Base-by-base conservation (phyloP, 1,140 invertebrate species). In the Lutraria rhynchaena region DNA sequence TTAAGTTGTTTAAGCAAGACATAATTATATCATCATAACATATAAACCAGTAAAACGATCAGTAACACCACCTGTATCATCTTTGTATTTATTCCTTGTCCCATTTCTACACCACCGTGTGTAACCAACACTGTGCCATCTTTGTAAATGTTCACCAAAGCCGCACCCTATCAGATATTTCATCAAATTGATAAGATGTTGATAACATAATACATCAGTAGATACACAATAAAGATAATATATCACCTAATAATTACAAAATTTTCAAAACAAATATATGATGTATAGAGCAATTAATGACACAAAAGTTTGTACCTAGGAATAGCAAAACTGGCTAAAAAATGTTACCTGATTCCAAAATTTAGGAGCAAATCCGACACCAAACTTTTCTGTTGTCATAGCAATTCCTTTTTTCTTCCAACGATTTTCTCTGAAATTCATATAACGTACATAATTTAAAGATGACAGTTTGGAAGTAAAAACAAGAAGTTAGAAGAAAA, bases 61-160 rank as follows among this genome's bases (percentile, higher is more conserved):
- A n/a, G n/a, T n/a, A n/a, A n/a, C n/a, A n/a, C n/a, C 46, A 86
- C 87, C 85, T 90, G 88, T n/a, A 88, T 87, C 82, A 89, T 83
- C 69, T 99, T 99, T 0, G 97, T 99, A 88, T 99, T 96, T 0
- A 99, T 92, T 5, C 98, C 98, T 93, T 99, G 98, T 0, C 98
- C 98, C 96, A 99, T 99, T 94, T 99, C 98, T 29, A 96, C 96
- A 17, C 98, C 98, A 46, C 96, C 96, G 90, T 98, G 97, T 27
- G 95, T 95, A 11, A 99, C 87, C 1, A 99, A 93, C 7, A 99
- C 96, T 0, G 97, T 98, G 1, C 98, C 98, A 93, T 99, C 98
- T 0, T 92, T 94, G 89, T 99, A 99, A n/a, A 99, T 94, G 29
- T 97, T 94, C 27, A 99, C 94, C 29, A 99, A 92, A 3, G 97